These are phyloP conservation scores for Scaptomyza tumidula DNA, from an alignment of 2,888 invertebrate genomes.

Conservation along the genomic window DNA sequence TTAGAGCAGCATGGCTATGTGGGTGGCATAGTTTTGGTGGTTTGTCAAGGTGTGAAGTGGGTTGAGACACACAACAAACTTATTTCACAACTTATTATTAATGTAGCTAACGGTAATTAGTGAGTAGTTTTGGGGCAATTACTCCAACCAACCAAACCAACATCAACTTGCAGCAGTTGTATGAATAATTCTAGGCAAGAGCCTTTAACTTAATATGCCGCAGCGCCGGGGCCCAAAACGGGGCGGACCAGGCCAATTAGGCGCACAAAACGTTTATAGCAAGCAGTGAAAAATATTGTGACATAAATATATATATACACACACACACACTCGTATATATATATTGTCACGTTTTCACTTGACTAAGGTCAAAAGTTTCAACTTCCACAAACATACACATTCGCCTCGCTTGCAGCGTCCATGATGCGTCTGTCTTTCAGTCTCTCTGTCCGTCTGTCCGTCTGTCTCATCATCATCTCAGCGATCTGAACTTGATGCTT, in stretches of 20 bases:
- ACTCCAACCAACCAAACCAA: constrained; percentile 10
- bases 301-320: constrained; percentile 13
- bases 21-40: neutral
- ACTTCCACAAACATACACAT: constrained; percentile 3
- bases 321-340: constrained; percentile 2
- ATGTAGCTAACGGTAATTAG: constrained; percentile 52
- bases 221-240: constrained; percentile 28
- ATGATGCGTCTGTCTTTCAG: constrained; percentile 9
- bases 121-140: constrained; percentile 34
- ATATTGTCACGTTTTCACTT: constrained; percentile 71
- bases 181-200: constrained; percentile 56
- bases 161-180: constrained; percentile 51
- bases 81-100: constrained; percentile 35
- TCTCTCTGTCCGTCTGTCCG: no score
- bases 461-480: constrained; percentile 25
- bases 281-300: neutral
- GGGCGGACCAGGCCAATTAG: constrained; percentile 59
- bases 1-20: constrained; percentile 21
- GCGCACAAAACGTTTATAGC: constrained; percentile 56
- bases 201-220: constrained; percentile 37
- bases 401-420: constrained; percentile 21
- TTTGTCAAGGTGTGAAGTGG: constrained; percentile 2
- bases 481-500: constrained; percentile 67
- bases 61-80: constrained; percentile 1
- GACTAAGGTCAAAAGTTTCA: constrained; percentile 75